A percentile compares a stretch with the other conserved stretches of the same genome.
Evolutionary conservation across 2,888 invertebrate species (phyloP).

Genomic region (Monoplex corrugatus): DNA sequence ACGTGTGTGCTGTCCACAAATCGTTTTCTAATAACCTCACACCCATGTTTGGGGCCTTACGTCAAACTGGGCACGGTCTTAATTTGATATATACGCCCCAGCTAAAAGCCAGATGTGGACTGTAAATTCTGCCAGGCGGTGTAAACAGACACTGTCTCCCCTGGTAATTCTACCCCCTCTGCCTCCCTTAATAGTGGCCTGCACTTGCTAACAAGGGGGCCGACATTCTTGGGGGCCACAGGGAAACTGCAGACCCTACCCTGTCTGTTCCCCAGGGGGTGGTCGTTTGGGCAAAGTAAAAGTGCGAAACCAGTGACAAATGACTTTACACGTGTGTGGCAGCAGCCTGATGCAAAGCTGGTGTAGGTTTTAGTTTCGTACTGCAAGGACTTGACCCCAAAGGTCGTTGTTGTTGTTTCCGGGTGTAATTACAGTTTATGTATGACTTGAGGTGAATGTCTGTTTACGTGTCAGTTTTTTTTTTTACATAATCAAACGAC

Average conservation of each 20-base stretch:
- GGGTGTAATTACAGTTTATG: too few relatives aligned
- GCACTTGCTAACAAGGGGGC: not conserved
- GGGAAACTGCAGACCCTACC: not conserved
- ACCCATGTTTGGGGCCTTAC: not conserved
- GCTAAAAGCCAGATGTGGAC: not conserved
- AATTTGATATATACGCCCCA: slow-evolving; percentile 11
- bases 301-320: slow-evolving; percentile 26
- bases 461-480: too few relatives aligned
- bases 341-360: not conserved
- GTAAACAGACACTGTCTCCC: slow-evolving; percentile 19
- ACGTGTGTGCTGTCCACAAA: not conserved
- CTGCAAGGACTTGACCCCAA: too few relatives aligned
- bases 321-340: not conserved
- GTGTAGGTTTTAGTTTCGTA: not conserved
- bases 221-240: not conserved
- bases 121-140: not conserved
- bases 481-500: too few relatives aligned
- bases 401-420: too few relatives aligned
- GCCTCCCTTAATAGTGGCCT: not conserved
- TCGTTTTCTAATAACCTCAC: not conserved
- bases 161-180: not conserved
- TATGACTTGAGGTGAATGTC: too few relatives aligned
- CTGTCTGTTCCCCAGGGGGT: not conserved
- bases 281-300: not conserved
- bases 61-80: not conserved